Evolutionary conservation across 2,888 invertebrate species (phyloP).

Genomic region (Zygogramma bicolorata): DNA sequence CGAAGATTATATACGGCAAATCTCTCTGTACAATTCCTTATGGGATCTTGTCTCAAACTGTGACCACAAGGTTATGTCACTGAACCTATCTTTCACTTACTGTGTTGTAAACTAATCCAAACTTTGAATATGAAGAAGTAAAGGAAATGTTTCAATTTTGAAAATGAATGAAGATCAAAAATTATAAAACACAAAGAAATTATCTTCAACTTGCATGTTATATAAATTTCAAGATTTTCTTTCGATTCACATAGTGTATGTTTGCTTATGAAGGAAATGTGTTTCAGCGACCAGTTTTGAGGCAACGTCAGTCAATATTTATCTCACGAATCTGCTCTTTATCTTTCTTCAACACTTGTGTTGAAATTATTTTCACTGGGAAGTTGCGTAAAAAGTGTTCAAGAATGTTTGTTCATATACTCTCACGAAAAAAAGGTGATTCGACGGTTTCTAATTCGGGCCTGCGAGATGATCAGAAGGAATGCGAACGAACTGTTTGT

Average conservation of each 20-base stretch:
- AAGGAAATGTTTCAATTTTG: no score
- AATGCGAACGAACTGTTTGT: background rate
- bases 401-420: background rate
- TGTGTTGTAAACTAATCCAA: no score
- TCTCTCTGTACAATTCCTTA: no score
- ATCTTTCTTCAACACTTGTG: conserved; percentile 8
- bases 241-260: background rate
- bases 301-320: conserved; percentile 9
- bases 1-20: no score
- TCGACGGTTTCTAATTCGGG: background rate
- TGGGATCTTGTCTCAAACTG: no score
- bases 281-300: background rate
- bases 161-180: no score
- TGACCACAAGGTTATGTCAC: no score
- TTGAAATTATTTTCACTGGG: background rate
- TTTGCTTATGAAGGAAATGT: conserved; percentile 1
- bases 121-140: no score
- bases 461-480: background rate
- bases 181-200: no score
- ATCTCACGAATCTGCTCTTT: background rate
- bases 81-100: no score
- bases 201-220: no score
- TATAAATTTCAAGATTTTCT: no score
- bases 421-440: background rate
- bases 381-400: background rate